Base-by-base conservation (phyloP, 2,113 vertebrate species). In the Oxygymnocypris stewartii region DNA sequence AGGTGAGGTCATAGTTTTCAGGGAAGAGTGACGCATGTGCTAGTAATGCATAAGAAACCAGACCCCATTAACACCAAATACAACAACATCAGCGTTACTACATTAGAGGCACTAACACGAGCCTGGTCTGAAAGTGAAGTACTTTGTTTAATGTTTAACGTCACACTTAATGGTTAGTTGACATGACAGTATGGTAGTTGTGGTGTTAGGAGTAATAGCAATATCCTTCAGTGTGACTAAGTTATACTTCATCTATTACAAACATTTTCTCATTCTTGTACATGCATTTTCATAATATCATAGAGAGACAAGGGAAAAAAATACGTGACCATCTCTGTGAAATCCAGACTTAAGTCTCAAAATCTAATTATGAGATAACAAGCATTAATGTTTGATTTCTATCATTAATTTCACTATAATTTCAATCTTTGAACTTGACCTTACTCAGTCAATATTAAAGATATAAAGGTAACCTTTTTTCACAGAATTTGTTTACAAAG, bases 1-100 rank as follows among this genome's bases (percentile, higher is more conserved):
- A 83, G 65, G 18, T 40, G 51, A 84, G 82, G 67, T 74, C 82
- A 74, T 14, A n/a, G 12, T 74, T 84, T 84, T 84, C 67, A 74
- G 82, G 82, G 31, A 84, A 84, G 31, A 37, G 47, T 74, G 82
- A 74, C 49, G 13, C 82, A 59, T 84, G 4, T 40, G 12, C 49
- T 28, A 73, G 67, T 71, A 54, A 84, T n/a, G 82, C 23, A 40
- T 35, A 42, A 59, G 67, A 74, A 42, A 84, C 49, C 47, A 57
- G 49, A 84, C 35, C 69, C 31, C 69, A 59, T 42, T 35, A 42
- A 13, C 23, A 71, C 18, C 10, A 54, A 54, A 16, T 67, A 63
- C 42, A 82, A 82, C 79, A 67, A 12, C 40, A 37, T 31, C 1
- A 54, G 69, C 10, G 11, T 25, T 28, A 81, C 80, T 49, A 65